Evolutionary conservation across 2,797 vertebrate species (phyloP).

Genomic region (Mormyrus proboscirostris): DNA sequence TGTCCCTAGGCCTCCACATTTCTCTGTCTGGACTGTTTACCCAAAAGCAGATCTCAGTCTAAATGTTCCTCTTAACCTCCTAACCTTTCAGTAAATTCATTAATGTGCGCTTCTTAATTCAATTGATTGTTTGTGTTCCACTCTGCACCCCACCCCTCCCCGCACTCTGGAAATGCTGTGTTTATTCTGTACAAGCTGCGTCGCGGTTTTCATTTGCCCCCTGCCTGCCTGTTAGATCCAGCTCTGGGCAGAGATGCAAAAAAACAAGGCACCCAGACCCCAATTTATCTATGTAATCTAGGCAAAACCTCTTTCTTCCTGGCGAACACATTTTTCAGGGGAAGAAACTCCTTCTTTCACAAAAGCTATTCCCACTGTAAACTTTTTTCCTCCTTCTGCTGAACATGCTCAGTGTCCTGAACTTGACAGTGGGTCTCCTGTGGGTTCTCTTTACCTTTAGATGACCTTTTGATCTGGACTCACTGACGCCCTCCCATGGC

Average conservation of each 20-base stretch:
- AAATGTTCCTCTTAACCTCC: slow-evolving; percentile 26
- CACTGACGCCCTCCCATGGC: slow-evolving; percentile 46
- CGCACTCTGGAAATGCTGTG: not conserved
- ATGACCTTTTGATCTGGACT: slow-evolving; percentile 19
- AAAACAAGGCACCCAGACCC: not conserved
- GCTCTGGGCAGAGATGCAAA: not conserved
- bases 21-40: slow-evolving; percentile 23
- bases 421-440: not conserved
- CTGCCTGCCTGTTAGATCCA: not conserved
- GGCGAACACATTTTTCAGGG: not conserved
- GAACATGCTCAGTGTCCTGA: not conserved
- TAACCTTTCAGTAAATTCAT: slow-evolving; percentile 27
- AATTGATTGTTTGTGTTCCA: slow-evolving; percentile 20
- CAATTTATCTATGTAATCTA: not conserved
- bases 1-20: slow-evolving; percentile 24
- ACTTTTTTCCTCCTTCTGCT: not conserved
- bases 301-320: not conserved
- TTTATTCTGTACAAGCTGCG: slow-evolving; percentile 11
- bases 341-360: not conserved
- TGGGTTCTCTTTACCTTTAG: slow-evolving; percentile 15
- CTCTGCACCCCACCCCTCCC: not conserved
- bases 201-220: not conserved
- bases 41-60: slow-evolving; percentile 20
- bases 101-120: slow-evolving; percentile 24
- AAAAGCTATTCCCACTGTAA: not conserved